A percentile compares a stretch with the other conserved stretches of the same genome.
Evolutionary conservation across 2,797 vertebrate species (phyloP).

Genomic region (Ibycter americanus): DNA sequence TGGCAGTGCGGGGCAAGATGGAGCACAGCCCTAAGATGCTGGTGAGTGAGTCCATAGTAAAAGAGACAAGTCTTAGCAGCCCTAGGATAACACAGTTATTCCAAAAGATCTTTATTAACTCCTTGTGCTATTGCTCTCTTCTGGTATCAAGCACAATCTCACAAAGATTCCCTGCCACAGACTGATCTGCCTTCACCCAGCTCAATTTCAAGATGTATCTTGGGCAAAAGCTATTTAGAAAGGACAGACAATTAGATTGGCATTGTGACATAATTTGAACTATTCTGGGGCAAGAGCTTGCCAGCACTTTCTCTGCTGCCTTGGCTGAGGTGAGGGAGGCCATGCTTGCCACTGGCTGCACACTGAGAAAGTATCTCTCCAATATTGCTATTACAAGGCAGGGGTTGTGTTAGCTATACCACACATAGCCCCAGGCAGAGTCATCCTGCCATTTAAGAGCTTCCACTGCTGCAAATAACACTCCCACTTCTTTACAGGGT

Average conservation of each 20-base stretch:
- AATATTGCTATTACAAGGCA: neutral
- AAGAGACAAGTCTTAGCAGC: neutral
- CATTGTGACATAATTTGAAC: neutral
- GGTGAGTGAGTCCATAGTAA: neutral
- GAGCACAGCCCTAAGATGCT: neutral
- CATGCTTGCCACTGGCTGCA: neutral
- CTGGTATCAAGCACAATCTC: neutral
- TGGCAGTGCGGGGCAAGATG: neutral
- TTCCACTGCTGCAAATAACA: neutral
- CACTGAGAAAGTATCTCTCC: neutral
- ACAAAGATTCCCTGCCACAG: neutral
- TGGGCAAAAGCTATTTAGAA: neutral
- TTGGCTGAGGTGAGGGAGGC: neutral
- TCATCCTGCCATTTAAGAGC: neutral
- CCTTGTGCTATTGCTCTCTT: neutral
- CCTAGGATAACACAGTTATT: neutral
- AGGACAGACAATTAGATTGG: neutral
- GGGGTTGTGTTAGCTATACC: neutral
- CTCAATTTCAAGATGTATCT: neutral
- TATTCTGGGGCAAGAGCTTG: neutral
- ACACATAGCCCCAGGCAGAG: neutral
- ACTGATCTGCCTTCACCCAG: neutral
- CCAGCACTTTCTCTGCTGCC: neutral
- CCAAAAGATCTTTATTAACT: neutral
- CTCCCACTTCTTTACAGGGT: neutral